phyloP scores from a whole-genome alignment of 2,888 invertebrate genomes.

The Chymomyza fuscimana region DNA sequence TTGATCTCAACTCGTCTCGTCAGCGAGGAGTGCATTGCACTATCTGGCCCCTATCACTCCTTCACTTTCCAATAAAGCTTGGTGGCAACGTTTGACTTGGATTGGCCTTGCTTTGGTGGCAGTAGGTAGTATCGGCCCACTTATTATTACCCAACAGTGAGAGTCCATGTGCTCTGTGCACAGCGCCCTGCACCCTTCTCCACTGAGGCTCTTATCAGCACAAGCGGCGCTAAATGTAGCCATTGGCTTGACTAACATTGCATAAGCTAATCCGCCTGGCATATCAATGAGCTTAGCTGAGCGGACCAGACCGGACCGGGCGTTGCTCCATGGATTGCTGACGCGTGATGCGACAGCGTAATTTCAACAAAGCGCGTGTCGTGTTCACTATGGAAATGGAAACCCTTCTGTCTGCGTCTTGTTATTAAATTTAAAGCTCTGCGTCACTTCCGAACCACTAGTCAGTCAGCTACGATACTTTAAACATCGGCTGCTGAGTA shows the following conservation, averaged over 20 bases:
- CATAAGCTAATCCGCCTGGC: constrained; percentile 45
- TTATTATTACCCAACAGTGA: constrained; percentile 44
- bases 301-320: constrained; percentile 9
- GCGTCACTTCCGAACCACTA: constrained; percentile 56
- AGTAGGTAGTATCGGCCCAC: constrained; percentile 30
- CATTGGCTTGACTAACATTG: constrained; percentile 21
- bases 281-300: constrained; percentile 60
- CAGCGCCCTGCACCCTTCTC: constrained; percentile 34
- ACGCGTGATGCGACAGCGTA: constrained; percentile 31
- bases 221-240: not conserved
- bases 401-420: constrained; percentile 32
- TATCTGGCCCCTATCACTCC: constrained; percentile 41
- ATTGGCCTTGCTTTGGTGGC: constrained; percentile 29
- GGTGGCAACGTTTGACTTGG: constrained; percentile 13
- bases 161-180: constrained; percentile 8
- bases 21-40: constrained; percentile 62
- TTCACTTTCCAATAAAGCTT: constrained; percentile 47
- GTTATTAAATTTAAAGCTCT: constrained; percentile 58
- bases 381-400: not conserved
- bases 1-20: constrained; percentile 48
- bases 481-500: constrained; percentile 15
- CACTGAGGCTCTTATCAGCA: constrained; percentile 21
- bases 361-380: constrained; percentile 18
- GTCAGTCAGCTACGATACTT: not conserved
- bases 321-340: not conserved